Evolutionary conservation across 2,888 invertebrate genomes (phyloP).

Genomic region (Amphipoea oculea): DNA sequence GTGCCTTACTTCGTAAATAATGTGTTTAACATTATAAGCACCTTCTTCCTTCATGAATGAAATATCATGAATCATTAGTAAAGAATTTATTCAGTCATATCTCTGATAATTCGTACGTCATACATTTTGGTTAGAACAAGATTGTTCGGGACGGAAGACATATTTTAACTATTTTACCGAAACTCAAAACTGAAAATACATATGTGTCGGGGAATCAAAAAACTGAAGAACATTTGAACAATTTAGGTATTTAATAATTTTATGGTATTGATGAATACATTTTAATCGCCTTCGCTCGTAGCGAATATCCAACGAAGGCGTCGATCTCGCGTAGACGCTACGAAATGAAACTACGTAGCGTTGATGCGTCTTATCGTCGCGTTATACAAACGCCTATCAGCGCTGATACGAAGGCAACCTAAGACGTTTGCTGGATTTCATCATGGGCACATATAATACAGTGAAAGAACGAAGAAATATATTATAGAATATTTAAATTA

Average conservation of each 20-base stretch:
- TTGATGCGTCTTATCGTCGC: neutral
- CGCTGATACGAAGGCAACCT: neutral
- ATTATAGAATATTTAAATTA: neutral
- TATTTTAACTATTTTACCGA: neutral
- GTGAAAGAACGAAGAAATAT: too few species aligned
- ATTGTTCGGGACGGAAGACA: neutral
- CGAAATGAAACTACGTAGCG: neutral
- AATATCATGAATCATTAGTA: neutral
- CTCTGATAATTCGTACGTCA: neutral
- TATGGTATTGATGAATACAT: neutral
- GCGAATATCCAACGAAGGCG: neutral
- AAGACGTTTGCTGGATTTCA: neutral
- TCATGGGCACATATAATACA: neutral
- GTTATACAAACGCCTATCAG: neutral
- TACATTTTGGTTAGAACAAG: neutral
- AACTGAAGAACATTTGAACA: neutral
- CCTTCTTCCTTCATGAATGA: too few species aligned
- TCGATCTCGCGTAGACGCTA: neutral
- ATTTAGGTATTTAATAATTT: neutral
- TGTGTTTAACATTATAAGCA: neutral
- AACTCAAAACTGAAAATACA: neutral
- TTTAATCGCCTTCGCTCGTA: too few species aligned
- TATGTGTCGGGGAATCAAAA: neutral
- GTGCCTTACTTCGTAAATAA: neutral
- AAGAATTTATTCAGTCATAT: constrained; percentile 4